phyloP scores from a whole-genome alignment of 2,797 vertebrate genomes.

The Todus mexicanus region DNA sequence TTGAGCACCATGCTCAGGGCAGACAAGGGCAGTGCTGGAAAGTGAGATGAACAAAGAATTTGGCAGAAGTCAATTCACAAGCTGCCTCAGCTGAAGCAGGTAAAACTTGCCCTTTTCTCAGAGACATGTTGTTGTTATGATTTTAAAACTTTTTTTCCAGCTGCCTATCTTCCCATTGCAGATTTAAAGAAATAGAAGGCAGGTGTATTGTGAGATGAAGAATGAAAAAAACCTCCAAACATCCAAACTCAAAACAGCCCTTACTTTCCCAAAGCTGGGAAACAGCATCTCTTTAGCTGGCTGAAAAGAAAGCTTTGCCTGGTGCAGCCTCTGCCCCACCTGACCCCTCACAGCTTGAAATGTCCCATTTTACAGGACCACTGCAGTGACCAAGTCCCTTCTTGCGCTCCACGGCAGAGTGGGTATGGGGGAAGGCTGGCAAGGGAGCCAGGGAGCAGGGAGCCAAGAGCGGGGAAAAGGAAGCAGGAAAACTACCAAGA shows the following conservation, averaged over 20 bases:
- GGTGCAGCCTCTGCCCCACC: fast-evolving
- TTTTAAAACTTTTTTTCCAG: neutral
- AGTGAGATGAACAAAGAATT: neutral
- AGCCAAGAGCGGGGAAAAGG: neutral
- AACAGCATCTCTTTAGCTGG: neutral
- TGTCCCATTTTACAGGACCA: fast-evolving
- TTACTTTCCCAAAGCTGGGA: neutral
- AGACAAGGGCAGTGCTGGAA: neutral
- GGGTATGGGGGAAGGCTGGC: neutral
- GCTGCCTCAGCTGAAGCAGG: neutral
- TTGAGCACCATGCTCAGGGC: neutral
- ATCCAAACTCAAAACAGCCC: neutral
- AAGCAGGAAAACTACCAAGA: slow-evolving; percentile 19
- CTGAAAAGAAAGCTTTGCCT: fast-evolving
- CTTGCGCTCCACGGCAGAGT: fast-evolving
- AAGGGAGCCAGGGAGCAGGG: neutral
- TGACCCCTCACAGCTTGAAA: fast-evolving
- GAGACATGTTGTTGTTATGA: neutral
- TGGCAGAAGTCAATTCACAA: neutral
- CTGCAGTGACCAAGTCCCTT: fast-evolving
- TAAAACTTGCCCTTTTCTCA: slow-evolving; percentile 27
- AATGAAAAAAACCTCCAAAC: neutral
- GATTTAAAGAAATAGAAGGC: neutral
- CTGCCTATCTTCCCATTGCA: neutral
- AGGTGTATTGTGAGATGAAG: neutral